Conservation (phyloP, 2,888 invertebrate genomes). For the Trichopria drosophilae region DNA sequence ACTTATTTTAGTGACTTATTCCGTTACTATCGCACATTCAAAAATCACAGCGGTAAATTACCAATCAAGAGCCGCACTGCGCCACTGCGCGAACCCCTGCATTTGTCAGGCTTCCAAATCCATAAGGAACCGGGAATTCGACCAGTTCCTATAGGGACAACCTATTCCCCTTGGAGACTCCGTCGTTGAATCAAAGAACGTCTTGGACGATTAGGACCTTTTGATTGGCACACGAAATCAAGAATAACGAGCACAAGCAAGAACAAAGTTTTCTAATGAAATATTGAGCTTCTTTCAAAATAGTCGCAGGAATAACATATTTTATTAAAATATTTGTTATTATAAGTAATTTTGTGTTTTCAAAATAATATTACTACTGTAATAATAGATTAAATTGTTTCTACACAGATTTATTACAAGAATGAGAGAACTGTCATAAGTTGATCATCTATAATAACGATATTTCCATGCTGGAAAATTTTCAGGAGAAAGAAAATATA, state of each 20-base stretch:
- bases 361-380: no score
- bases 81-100: slow-evolving; percentile 40
- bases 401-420: no score
- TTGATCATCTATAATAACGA: no score
- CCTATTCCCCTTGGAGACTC: slow-evolving; percentile 39
- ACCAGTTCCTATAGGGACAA: slow-evolving; percentile 13
- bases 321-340: no score
- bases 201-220: slow-evolving; percentile 26
- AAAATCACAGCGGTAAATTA: slow-evolving; percentile 35
- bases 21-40: slow-evolving; percentile 4
- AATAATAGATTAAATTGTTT: no score
- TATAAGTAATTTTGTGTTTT: no score
- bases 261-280: no score
- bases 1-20: no score
- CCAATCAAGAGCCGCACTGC: slow-evolving; percentile 47
- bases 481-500: no score
- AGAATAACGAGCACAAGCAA: slow-evolving; percentile 28
- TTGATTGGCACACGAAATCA: slow-evolving; percentile 36
- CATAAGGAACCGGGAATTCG: slow-evolving; percentile 36
- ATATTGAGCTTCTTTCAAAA: no score
- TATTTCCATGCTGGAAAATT: no score
- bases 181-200: slow-evolving; percentile 15
- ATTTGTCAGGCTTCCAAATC: slow-evolving; percentile 43
- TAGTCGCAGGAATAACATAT: slow-evolving; percentile 6
- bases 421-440: no score